phyloP scores from a whole-genome alignment of 1,140 invertebrate genomes.

The Drosophila nigrodunni region DNA sequence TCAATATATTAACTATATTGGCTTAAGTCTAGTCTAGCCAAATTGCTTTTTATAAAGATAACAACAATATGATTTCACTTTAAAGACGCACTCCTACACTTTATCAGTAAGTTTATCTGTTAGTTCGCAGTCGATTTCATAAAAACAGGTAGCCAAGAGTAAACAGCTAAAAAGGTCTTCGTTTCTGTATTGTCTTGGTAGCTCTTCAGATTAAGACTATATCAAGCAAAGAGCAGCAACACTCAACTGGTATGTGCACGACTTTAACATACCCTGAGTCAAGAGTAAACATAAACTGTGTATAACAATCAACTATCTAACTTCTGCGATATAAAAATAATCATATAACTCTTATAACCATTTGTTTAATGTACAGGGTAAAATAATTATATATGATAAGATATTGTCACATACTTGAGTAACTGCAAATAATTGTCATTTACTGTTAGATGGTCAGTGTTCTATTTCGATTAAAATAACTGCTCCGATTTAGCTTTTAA shows the following conservation, averaged over 20 bases:
- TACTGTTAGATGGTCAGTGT: neutral
- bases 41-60: too few relatives aligned
- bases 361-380: too few relatives aligned
- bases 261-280: too few relatives aligned
- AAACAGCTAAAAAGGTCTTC: neutral
- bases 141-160: neutral
- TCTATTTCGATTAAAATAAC: neutral
- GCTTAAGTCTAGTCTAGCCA: too few relatives aligned
- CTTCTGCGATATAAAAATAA: too few relatives aligned
- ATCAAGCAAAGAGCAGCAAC: neutral
- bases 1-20: too few relatives aligned
- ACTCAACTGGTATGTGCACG: too few relatives aligned
- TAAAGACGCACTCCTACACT: too few relatives aligned
- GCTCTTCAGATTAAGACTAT: neutral
- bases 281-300: too few relatives aligned
- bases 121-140: neutral
- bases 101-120: neutral
- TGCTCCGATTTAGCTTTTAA: neutral
- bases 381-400: constrained; percentile 7
- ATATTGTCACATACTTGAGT: neutral
- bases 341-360: too few relatives aligned
- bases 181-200: neutral
- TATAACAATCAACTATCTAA: too few relatives aligned
- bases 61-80: too few relatives aligned
- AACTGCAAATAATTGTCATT: neutral